A percentile compares a stretch with the other conserved stretches of the same genome.
Evolutionary conservation across 2,797 vertebrate genomes (phyloP).

Genomic region (Megaceryle alcyon): DNA sequence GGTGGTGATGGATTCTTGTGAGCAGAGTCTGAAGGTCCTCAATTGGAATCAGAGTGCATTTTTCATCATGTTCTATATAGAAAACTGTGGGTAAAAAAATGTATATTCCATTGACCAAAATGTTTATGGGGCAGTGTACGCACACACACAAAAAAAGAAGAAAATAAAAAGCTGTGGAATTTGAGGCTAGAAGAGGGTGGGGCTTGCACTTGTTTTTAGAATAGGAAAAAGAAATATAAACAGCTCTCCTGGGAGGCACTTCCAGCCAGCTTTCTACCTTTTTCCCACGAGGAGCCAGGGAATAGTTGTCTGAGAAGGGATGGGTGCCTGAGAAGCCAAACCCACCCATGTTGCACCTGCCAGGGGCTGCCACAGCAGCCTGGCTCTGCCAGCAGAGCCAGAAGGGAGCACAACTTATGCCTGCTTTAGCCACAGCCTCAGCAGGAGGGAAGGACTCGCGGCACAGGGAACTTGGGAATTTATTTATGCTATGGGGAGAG

Average conservation of each 20-base stretch:
- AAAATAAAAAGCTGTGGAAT: neutral
- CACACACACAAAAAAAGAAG: neutral
- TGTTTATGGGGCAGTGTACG: neutral
- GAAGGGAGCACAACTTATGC: neutral
- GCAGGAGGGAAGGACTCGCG: neutral
- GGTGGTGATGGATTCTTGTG: neutral
- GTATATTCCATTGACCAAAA: neutral
- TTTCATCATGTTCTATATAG: neutral
- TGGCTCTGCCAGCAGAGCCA: rapidly evolving
- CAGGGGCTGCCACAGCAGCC: neutral
- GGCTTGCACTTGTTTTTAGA: slow-evolving; percentile 26
- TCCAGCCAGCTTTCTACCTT: neutral
- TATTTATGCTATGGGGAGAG: neutral
- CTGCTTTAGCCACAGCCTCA: neutral
- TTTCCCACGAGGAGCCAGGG: neutral
- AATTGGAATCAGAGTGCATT: neutral
- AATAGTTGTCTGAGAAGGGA: neutral
- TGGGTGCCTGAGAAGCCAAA: neutral
- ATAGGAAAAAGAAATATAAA: neutral
- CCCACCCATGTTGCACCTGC: neutral
- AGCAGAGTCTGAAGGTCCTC: neutral
- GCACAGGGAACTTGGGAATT: neutral
- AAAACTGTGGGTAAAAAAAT: rapidly evolving
- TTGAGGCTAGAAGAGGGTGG: neutral
- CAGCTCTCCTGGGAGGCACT: neutral